Base-by-base conservation (phyloP, 2,113 vertebrate genomes). In the Corapipo altera region DNA sequence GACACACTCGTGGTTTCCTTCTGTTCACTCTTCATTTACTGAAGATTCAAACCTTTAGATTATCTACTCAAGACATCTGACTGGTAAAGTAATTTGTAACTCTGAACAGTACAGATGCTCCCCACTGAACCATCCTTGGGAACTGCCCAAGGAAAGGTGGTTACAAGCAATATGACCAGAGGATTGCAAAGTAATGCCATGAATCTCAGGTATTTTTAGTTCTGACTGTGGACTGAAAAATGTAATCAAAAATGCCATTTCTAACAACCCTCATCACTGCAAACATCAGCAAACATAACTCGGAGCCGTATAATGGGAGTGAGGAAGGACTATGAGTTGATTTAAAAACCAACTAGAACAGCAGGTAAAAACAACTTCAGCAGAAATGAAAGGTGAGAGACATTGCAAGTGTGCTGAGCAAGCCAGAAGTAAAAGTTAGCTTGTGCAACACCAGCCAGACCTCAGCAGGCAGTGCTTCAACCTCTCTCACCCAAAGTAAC, bases 1-100 rank as follows among this genome's bases (percentile, higher is more conserved):
- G 80, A 93, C 91, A 96, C 19, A 65, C 61, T 90, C 12, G 1
- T 89, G 65, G 79, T 78, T 96, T 96, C 79, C 93, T 89, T 92
- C 72, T 85, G 49, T 65, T 96, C 72, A 57, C 75, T 91, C 88
- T 80, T 91, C 65, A 84, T 39, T 84, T 52, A 81, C 9, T 67
- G 52, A 41, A 92, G 79, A 83, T 41, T 81, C 41, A 52, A 89
- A 65, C 52, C 41, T 72, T 83, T 94, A 65, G 90, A 93, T 57
- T 67, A 91, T 78, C 79, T 78, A 19, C 61, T 41, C 16, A 1
- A 69, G 88, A 92, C 48, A 95, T 81, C 51, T 72, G 39, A n/a
- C 23, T 46, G 44, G 57, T 88, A 39, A 72, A 91, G 37, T 55
- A 15, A 61, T 44, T 39, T 41, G 12, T 43, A 57, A 70, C n/a